These are phyloP conservation scores for Aphaenogaster floridana DNA, from an alignment of 1,140 invertebrate genomes.

Conservation along the genomic window DNA sequence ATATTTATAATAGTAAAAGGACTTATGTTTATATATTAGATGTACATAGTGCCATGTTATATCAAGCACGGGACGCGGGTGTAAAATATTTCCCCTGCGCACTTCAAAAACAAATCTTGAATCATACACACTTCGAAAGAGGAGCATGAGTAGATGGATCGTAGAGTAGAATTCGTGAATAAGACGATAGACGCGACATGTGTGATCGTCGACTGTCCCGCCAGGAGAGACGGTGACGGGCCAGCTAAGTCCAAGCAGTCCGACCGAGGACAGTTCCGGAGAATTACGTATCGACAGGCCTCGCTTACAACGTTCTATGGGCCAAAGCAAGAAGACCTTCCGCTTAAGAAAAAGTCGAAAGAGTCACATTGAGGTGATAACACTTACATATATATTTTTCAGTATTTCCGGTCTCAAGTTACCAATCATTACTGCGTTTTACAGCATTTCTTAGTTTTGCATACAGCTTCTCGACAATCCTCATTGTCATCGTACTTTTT, in stretches of 20 bases:
- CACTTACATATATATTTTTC: slow-evolving; percentile 2
- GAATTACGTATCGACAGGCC: slow-evolving; percentile 90
- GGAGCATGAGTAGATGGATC: slow-evolving; percentile 80
- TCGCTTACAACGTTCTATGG: slow-evolving; percentile 96
- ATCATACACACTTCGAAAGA: slow-evolving; percentile 63
- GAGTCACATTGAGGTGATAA: slow-evolving; percentile 85
- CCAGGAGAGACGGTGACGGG: slow-evolving; percentile 91
- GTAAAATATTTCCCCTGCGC: slow-evolving; percentile 29
- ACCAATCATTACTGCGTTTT: slow-evolving; percentile 2
- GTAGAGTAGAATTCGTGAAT: slow-evolving; percentile 49
- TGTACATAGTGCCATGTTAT: slow-evolving; percentile 32
- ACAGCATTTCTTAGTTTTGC: neutral
- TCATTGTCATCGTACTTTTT: neutral
- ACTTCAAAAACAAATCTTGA: slow-evolving; percentile 33
- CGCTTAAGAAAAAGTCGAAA: slow-evolving; percentile 93
- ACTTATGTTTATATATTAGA: slow-evolving; percentile 24
- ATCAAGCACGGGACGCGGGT: slow-evolving; percentile 21
- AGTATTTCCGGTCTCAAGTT: neutral
- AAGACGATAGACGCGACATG: slow-evolving; percentile 33
- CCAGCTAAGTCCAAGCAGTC: slow-evolving; percentile 91
- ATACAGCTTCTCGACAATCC: neutral
- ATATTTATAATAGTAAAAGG: slow-evolving; percentile 12
- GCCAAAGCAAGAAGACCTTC: slow-evolving; percentile 97
- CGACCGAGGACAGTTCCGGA: slow-evolving; percentile 90
- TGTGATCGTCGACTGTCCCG: slow-evolving; percentile 51